Conservation (phyloP, 2,797 vertebrate genomes). For the Geotria australis region DNA sequence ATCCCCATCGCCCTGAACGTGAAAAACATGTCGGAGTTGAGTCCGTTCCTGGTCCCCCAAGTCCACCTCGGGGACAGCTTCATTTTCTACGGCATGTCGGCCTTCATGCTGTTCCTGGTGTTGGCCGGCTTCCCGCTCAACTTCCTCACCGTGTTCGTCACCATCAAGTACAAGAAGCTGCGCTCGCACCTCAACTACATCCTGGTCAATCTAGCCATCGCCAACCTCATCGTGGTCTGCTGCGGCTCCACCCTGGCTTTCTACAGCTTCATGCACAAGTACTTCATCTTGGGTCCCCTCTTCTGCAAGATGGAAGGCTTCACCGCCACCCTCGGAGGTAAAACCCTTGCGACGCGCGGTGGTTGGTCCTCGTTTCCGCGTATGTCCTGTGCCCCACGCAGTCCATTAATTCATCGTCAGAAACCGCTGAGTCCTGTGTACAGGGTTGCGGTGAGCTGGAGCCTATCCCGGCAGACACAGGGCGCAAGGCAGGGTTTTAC, state of each 20-base stretch:
- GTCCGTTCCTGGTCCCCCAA: conserved; percentile 28
- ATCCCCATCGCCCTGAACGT: conserved; percentile 19
- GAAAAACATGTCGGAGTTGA: conserved; percentile 16
- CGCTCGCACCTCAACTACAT: conserved; percentile 36
- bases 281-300: conserved; percentile 14
- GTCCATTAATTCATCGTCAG: too few species aligned
- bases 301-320: conserved; percentile 30
- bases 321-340: conserved; percentile 17
- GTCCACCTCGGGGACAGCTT: conserved; percentile 16
- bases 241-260: conserved; percentile 21
- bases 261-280: conserved; percentile 16
- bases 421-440: too few species aligned
- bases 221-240: conserved; percentile 18
- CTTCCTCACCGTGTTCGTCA: conserved; percentile 17
- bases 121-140: conserved; percentile 15
- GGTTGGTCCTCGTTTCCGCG: too few species aligned
- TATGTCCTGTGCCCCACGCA: too few species aligned
- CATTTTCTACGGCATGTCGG: conserved; percentile 16
- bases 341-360: too few species aligned
- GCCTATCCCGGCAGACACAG: too few species aligned
- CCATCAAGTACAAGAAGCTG: conserved; percentile 24
- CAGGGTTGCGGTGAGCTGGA: too few species aligned
- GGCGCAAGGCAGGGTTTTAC: too few species aligned
- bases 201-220: conserved; percentile 23
- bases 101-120: conserved; percentile 19